A percentile compares a stretch with the other conserved stretches of the same genome.
Conservation (phyloP, 2,113 vertebrate genomes). For the Rana temporaria region DNA sequence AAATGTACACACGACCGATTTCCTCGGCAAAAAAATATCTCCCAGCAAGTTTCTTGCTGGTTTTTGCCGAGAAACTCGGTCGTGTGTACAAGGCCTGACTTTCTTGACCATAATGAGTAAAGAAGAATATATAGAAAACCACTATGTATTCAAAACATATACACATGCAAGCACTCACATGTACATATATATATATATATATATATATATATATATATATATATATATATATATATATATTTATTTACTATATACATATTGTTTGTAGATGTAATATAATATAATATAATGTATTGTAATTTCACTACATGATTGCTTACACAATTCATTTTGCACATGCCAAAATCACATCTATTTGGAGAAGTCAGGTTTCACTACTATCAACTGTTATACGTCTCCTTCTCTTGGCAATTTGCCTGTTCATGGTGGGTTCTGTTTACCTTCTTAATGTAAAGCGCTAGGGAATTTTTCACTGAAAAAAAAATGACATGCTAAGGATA, state of each 20-base stretch:
- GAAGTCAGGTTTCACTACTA: conserved; percentile 26
- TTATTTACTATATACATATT: too few species aligned
- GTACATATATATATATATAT: not conserved
- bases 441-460: conserved; percentile 64
- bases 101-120: too few species aligned
- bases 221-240: not conserved
- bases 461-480: conserved; percentile 71
- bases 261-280: not conserved
- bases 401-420: conserved; percentile 42
- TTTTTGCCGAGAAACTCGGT: too few species aligned
- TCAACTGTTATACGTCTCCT: conserved; percentile 22
- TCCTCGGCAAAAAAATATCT: too few species aligned
- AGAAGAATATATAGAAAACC: too few species aligned
- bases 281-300: not conserved
- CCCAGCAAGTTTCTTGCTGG: too few species aligned
- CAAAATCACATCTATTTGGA: not conserved
- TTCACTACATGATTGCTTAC: not conserved
- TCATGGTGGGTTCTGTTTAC: conserved; percentile 40
- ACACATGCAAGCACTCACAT: too few species aligned
- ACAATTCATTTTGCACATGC: conserved; percentile 2
- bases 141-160: too few species aligned
- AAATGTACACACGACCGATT: too few species aligned
- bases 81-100: too few species aligned
- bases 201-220: not conserved
- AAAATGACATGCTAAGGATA: conserved; percentile 74